Conservation (phyloP, 2,888 invertebrate species). For the Rhynchonema sp. region DNA sequence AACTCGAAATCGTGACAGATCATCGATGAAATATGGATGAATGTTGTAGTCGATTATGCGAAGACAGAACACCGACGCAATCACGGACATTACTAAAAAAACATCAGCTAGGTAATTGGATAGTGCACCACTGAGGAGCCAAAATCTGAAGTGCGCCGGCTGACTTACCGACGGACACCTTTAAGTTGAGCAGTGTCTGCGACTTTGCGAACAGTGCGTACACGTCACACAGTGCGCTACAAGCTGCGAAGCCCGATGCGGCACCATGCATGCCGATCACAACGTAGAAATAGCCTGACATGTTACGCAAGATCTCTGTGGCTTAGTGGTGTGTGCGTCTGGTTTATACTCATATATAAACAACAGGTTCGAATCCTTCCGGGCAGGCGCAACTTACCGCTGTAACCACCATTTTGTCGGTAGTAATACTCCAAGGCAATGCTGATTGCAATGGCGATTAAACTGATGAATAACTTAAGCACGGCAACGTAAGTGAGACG, state of each 20-base stretch:
- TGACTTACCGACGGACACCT: constrained; percentile 12
- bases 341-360: too few species aligned
- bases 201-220: constrained; percentile 14
- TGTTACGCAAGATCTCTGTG: too few species aligned
- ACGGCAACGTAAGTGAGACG: constrained; percentile 14
- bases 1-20: constrained; percentile 12
- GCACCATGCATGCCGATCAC: background rate
- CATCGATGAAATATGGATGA: constrained; percentile 22
- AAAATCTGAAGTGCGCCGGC: background rate
- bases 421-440: constrained; percentile 12
- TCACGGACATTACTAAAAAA: constrained; percentile 18
- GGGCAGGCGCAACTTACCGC: too few species aligned
- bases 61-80: constrained; percentile 23
- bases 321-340: too few species aligned
- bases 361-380: too few species aligned
- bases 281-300: background rate
- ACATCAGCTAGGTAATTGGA: too few species aligned
- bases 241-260: background rate
- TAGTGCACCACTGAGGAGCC: too few species aligned
- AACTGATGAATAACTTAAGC: constrained; percentile 18
- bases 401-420: background rate
- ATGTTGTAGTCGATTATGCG: constrained; percentile 24
- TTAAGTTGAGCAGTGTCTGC: constrained; percentile 20
- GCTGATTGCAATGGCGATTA: constrained; percentile 17
- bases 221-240: constrained; percentile 12